Conservation (phyloP, 2,113 vertebrate species). For the Apodemus sylvaticus region DNA sequence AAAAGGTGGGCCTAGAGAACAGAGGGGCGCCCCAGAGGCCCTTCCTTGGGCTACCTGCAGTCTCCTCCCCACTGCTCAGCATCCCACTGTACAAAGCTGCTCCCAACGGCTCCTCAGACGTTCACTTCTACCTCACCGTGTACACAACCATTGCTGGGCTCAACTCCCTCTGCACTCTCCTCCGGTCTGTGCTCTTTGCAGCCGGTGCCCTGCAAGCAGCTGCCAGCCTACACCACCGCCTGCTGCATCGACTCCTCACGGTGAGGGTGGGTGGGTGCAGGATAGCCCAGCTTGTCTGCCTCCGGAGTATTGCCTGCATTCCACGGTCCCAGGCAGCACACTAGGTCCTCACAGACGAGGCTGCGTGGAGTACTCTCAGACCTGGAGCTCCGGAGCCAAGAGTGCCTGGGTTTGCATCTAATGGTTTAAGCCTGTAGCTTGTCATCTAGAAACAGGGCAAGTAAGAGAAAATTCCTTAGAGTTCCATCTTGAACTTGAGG, state of each 20-base stretch:
- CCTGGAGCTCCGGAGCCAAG: neutral
- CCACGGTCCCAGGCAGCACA: neutral
- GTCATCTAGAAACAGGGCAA: neutral
- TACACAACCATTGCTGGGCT: conserved; percentile 90
- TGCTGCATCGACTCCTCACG: conserved; percentile 90
- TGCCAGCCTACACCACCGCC: conserved; percentile 87
- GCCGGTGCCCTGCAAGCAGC: conserved; percentile 91
- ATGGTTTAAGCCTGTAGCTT: neutral
- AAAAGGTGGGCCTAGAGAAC: neutral
- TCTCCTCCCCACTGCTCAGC: conserved; percentile 82
- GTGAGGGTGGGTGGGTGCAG: conserved; percentile 80
- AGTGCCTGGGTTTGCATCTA: neutral
- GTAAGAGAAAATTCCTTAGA: neutral
- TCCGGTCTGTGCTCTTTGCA: conserved; percentile 94
- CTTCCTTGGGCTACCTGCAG: conserved; percentile 63
- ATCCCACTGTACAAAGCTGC: conserved; percentile 69
- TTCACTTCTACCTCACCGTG: conserved; percentile 92
- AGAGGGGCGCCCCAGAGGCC: neutral
- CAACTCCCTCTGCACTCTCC: conserved; percentile 94
- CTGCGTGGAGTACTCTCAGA: neutral
- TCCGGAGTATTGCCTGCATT: neutral
- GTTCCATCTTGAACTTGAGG: neutral
- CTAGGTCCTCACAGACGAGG: neutral
- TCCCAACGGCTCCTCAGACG: conserved; percentile 84
- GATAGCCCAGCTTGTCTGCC: neutral